Evolutionary conservation across 2,797 vertebrate genomes (phyloP), one percentile per base, ranked within the genome.

Genomic region (Atherinosoma microstoma): DNA sequence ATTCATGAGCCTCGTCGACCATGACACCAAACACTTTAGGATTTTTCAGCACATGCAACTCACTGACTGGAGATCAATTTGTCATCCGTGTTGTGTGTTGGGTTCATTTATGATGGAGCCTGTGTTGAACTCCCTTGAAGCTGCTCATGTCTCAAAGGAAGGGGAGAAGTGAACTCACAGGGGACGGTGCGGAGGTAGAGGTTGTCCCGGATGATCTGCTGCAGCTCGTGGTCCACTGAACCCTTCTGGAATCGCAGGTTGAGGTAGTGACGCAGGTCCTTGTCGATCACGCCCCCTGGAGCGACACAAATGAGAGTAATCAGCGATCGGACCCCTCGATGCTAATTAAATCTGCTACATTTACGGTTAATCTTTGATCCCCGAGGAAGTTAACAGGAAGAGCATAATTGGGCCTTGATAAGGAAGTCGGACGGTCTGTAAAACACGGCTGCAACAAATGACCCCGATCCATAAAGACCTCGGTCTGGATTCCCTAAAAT

Each of bases 121-220:
- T 9, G 22, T 16, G 11, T 49, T n/a, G 29, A 68, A 66, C 24
- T 27, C 24, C 24, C 24, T 27, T 27, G 24, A 22, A 62, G 29
- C 20, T 8, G 45, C 45, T n/a, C 2, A 18, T n/a, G 45, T 47
- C 0, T 47, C 1, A 20, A 7, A 45, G 42, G 42, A 32, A 45
- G 42, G 42, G 6, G 42, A 45, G 1, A 7, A 5, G 16, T 45
- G 5, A 49, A 99, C 98, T 99, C 89, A 99, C 98, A 99, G 80
- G 98, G 98, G 87, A 99, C 94, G 0, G 98, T 99, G 78, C 98
- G 97, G 90, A 99, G 97, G 96, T 99, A 99, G 91, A 99, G 97
- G 90, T 99, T 99, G 94, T 99, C 98, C 89, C 98, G 96, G 92
- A 99, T 99, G 91, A 98, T 98, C 94, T 99, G 97, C 92, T 99